phyloP scores from a whole-genome alignment of 2,113 vertebrate genomes.

The Tachysurus vachellii region DNA sequence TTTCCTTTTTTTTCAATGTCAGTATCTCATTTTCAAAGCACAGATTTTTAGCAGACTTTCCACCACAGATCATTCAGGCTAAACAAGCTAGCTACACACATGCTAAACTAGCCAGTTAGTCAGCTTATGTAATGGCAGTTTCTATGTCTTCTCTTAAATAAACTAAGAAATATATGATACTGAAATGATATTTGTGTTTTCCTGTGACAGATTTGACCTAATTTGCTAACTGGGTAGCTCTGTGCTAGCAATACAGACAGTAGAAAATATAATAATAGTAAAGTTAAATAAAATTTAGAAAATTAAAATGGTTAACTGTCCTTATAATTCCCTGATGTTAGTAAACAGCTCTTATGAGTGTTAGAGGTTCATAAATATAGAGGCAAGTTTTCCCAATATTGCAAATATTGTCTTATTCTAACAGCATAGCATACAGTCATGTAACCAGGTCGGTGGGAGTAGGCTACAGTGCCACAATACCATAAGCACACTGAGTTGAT shows the following conservation, averaged over 20 bases:
- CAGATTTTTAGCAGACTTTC: neutral
- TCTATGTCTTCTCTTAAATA: neutral
- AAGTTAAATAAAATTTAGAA: neutral
- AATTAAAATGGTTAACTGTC: neutral
- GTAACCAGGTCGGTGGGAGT: neutral
- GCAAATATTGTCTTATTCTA: neutral
- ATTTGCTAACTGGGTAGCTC: neutral
- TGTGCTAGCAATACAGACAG: neutral
- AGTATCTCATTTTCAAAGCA: neutral
- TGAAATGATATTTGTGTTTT: neutral
- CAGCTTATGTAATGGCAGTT: neutral
- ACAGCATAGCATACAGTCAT: neutral
- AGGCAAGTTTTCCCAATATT: neutral
- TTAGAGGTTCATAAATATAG: no score
- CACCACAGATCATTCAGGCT: neutral
- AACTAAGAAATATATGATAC: neutral
- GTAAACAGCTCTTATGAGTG: no score
- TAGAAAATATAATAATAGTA: neutral
- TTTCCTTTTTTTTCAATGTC: neutral
- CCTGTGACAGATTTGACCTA: neutral
- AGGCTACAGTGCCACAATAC: neutral
- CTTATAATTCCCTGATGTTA: neutral
- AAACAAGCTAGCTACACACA: neutral
- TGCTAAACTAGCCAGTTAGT: neutral
- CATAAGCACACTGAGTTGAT: neutral